Evolutionary conservation across 2,888 invertebrate species (phyloP).

Genomic region (Cosmia trapezina): DNA sequence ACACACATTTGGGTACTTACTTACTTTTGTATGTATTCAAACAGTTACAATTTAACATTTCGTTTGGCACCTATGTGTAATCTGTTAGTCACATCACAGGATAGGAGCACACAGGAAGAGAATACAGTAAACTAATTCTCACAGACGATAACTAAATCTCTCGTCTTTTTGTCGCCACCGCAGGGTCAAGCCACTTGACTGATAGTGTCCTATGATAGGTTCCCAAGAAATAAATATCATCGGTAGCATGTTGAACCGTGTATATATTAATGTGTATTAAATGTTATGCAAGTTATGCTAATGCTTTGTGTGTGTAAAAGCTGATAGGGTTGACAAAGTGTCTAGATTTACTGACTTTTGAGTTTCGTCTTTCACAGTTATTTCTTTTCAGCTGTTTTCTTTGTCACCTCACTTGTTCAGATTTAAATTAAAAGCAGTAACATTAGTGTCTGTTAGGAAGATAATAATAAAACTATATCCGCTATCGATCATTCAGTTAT

Average conservation of each 20-base stretch:
- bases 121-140: slow-evolving; percentile 56
- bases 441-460: background rate
- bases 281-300: slow-evolving; percentile 62
- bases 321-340: slow-evolving; percentile 46
- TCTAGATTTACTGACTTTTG: background rate
- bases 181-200: slow-evolving; percentile 73
- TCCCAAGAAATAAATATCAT: slow-evolving; percentile 70
- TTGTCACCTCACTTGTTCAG: background rate
- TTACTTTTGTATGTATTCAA: too few relatives aligned
- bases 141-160: slow-evolving; percentile 67
- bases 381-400: background rate
- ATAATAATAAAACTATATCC: background rate
- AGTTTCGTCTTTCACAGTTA: background rate
- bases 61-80: slow-evolving; percentile 13
- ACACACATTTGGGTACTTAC: background rate
- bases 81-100: slow-evolving; percentile 15
- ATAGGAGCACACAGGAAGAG: slow-evolving; percentile 21
- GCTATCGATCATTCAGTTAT: too few relatives aligned
- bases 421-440: background rate
- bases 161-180: slow-evolving; percentile 50
- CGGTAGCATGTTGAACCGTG: slow-evolving; percentile 56
- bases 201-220: slow-evolving; percentile 69
- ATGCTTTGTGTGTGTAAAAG: slow-evolving; percentile 32
- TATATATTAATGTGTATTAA: slow-evolving; percentile 31
- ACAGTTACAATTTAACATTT: background rate